Conservation (phyloP, 2,797 vertebrate species). For the Passerculus sandwichensis region DNA sequence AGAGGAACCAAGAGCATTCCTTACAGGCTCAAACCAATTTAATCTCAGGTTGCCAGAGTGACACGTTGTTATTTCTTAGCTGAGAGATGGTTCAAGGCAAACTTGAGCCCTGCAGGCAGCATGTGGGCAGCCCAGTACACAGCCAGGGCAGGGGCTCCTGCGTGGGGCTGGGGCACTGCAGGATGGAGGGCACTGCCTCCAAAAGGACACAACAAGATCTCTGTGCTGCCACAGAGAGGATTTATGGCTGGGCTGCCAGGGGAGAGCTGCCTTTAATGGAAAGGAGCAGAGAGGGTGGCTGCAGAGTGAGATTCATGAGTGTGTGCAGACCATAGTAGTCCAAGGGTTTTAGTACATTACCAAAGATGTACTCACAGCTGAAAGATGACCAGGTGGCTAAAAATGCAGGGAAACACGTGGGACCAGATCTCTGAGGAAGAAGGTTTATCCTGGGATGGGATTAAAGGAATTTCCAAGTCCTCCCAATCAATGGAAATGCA, state of each 20-base stretch:
- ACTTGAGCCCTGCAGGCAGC: neutral
- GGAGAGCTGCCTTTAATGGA: neutral
- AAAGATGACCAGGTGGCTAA: neutral
- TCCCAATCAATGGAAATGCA: neutral
- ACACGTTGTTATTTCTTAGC: constrained; percentile 25
- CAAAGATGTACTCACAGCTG: neutral
- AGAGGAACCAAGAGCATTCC: neutral
- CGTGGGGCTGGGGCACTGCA: accelerated
- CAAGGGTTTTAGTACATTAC: neutral
- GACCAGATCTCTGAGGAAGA: neutral
- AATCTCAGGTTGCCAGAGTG: neutral
- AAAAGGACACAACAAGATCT: neutral
- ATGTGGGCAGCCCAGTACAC: neutral
- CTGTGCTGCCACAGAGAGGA: neutral
- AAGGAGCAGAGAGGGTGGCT: neutral
- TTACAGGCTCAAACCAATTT: neutral
- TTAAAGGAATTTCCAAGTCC: neutral
- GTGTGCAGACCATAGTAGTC: accelerated
- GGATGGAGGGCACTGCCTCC: neutral
- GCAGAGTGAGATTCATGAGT: neutral
- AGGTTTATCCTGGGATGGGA: neutral
- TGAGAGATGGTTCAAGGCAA: neutral
- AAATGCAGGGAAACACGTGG: neutral
- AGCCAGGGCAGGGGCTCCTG: accelerated
- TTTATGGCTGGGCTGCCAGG: neutral